Evolutionary conservation across 1,140 invertebrate genomes (phyloP), one percentile per base, ranked within the genome.

Genomic region (Ctenoplectra terminalis): DNA sequence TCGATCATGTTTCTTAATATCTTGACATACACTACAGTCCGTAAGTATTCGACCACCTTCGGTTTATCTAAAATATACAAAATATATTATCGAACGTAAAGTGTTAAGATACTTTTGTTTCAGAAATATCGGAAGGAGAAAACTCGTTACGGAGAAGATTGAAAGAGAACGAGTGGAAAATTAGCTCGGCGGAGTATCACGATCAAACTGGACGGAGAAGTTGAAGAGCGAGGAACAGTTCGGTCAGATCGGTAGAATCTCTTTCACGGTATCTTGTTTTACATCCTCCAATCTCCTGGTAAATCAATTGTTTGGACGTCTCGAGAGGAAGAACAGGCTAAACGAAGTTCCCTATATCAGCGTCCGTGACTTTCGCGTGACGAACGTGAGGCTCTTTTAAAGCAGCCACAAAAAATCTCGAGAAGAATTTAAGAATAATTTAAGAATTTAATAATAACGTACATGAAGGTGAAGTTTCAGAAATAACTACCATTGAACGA

Each of bases 201-300:
- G 29, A 20, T 29, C 15, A 48, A 29, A 31, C 8, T 13, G 23
- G 23, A 40, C 34, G 61, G n/a, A 50, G 26, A 66, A 46, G 63
- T 26, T 7, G 43, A 20, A 48, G 37, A 48, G 26, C 40, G 15
- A 46, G 37, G 7, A 37, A 11, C 37, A 17, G n/a, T 26, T 29
- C 13, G 26, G 9, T 67, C 8, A 29, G 26, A 58, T 29, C 56
- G 56, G 9, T 67, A 8, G 23, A 5, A 69, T n/a, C 46, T 52
- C 13, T 54, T 70, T 43, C 70, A 46, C 4, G 7, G n/a, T 20
- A 23, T 29, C 37, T 58, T 46, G 26, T 73, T 73, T 73, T 52
- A n/a, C 40, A 37, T 29, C 54, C 26, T 43, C 37, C 54, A 73
- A 60, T 74, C 40, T 74, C 9, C 40, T 8, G 58, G 58, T 31